A percentile compares a stretch with the other conserved stretches of the same genome.
phyloP scores from a whole-genome alignment of 2,113 vertebrate genomes.

The Pomatostomus ruficeps region DNA sequence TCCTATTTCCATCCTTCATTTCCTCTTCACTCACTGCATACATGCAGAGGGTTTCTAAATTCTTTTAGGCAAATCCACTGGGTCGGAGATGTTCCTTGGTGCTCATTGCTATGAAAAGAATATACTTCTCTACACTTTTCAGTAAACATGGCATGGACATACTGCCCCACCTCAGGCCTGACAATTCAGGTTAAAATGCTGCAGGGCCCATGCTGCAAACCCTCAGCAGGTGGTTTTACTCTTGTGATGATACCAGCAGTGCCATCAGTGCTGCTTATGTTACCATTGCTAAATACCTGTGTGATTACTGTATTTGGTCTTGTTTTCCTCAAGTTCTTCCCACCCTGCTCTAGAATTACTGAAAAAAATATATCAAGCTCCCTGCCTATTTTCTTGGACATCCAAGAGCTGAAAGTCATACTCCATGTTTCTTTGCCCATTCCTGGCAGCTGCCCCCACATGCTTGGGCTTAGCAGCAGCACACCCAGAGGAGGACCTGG shows the following conservation, averaged over 20 bases:
- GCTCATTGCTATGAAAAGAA: neutral
- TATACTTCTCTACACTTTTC: neutral
- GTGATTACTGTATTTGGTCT: neutral
- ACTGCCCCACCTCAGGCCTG: neutral
- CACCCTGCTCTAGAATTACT: neutral
- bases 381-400: neutral
- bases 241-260: neutral
- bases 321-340: neutral
- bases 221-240: neutral
- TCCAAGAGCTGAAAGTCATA: neutral
- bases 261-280: neutral
- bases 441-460: neutral
- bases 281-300: neutral
- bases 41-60: neutral
- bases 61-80: neutral
- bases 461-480: neutral
- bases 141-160: neutral
- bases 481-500: neutral
- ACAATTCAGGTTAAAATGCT: neutral
- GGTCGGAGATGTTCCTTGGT: neutral
- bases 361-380: neutral
- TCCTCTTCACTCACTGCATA: neutral
- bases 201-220: neutral
- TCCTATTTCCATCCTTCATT: neutral
- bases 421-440: neutral